Percentiles rank a stretch among this genome's conserved stretches.
Evolutionary conservation across 1,140 invertebrate genomes (phyloP).

Genomic region (Acromyrmex charruanus): DNA sequence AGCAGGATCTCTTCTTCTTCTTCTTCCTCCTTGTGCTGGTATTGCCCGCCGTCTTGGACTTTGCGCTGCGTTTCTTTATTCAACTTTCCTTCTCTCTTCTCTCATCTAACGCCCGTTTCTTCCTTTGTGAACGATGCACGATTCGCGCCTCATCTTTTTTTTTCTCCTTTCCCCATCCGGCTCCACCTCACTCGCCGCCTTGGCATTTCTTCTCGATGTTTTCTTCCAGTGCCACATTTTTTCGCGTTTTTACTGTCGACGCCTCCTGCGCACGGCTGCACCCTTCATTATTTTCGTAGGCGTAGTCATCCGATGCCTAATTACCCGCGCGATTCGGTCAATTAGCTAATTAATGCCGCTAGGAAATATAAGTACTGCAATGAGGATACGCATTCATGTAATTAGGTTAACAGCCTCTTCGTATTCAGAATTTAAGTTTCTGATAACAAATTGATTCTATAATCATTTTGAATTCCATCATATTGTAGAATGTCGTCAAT

Average conservation of each 20-base stretch:
- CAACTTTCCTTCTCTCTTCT: slow-evolving; percentile 17
- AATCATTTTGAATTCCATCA: not conserved
- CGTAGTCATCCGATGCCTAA: slow-evolving; percentile 61
- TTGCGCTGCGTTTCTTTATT: slow-evolving; percentile 30
- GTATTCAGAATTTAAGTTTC: slow-evolving; percentile 17
- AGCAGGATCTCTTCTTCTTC: slow-evolving; percentile 20
- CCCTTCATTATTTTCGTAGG: slow-evolving; percentile 67
- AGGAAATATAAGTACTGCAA: slow-evolving; percentile 62
- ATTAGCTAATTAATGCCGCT: slow-evolving; percentile 78
- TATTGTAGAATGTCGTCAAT: not conserved
- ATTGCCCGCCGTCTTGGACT: slow-evolving; percentile 47
- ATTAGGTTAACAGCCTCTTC: slow-evolving; percentile 65
- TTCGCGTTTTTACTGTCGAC: slow-evolving; percentile 45
- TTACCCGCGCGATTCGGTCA: slow-evolving; percentile 72
- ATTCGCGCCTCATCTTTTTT: slow-evolving; percentile 41
- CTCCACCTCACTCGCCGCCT: not conserved
- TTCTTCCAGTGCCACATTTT: slow-evolving; percentile 24
- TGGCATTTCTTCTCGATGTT: slow-evolving; percentile 22
- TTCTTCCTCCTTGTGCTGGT: slow-evolving; percentile 19
- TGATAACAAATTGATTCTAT: slow-evolving; percentile 5
- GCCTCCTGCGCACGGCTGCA: slow-evolving; percentile 54
- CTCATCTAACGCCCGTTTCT: slow-evolving; percentile 14
- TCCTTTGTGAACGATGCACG: slow-evolving; percentile 29
- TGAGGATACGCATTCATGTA: slow-evolving; percentile 37
- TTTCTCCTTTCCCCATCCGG: not conserved